Percentiles rank a stretch among this genome's conserved stretches.
These are phyloP conservation scores for Maniola jurtina DNA, from an alignment of 1,140 invertebrate genomes.

Conservation along the genomic window DNA sequence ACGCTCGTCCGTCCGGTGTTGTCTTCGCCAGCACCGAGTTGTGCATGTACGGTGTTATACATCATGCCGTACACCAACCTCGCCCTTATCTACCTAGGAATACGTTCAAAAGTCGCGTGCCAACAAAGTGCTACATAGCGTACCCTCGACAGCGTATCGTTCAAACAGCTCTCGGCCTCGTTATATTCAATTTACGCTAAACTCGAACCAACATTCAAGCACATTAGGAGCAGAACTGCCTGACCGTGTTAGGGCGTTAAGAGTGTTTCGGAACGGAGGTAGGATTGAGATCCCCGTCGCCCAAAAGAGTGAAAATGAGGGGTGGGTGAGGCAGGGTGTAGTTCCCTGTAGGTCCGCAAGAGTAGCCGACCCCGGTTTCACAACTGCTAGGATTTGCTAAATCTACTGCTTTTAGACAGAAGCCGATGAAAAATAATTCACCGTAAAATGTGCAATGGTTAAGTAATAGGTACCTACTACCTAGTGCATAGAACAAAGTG, in stretches of 20 bases:
- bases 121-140: conserved; percentile 51
- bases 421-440: conserved; percentile 44
- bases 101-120: conserved; percentile 48
- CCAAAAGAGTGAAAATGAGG: conserved; percentile 71
- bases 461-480: no score
- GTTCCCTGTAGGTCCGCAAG: conserved; percentile 56
- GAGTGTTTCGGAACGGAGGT: conserved; percentile 48
- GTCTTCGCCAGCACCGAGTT: conserved; percentile 65
- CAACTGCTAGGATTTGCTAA: conserved; percentile 67
- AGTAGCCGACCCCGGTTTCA: conserved; percentile 71
- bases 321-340: conserved; percentile 61
- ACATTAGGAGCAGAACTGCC: conserved; percentile 38
- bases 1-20: conserved; percentile 59
- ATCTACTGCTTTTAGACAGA: conserved; percentile 68
- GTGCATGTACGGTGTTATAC: conserved; percentile 47
- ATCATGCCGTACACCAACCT: conserved; percentile 38
- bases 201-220: conserved; percentile 41
- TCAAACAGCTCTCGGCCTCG: conserved; percentile 67
- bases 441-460: background rate
- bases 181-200: conserved; percentile 47
- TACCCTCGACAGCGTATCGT: conserved; percentile 64
- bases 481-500: background rate
- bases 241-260: conserved; percentile 39
- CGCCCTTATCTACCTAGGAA: conserved; percentile 37
- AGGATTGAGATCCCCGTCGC: conserved; percentile 68